Evolutionary conservation across 2,113 vertebrate species (phyloP), one percentile per base, ranked within the genome.

Genomic region (Xerus inauris): DNA sequence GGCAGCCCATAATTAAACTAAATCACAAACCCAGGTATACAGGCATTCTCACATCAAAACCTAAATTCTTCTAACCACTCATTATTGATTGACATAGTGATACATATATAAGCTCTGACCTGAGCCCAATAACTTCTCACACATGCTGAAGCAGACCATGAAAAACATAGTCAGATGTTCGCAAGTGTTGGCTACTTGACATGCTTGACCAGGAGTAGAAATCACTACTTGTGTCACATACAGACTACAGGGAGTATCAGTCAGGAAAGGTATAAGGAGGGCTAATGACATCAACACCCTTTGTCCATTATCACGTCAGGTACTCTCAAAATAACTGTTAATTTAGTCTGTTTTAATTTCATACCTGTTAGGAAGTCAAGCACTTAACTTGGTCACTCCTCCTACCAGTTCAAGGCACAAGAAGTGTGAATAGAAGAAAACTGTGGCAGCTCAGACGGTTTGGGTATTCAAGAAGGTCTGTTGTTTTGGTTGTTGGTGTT

Each of bases 51-150:
- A 76, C 32, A 65, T 51, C 20, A 89, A 51, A 82, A 30, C 14
- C 16, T 87, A 72, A 49, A 54, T 85, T 73, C 10, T 91, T 79
- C 24, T 82, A 38, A 71, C 28, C 89, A 42, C 72, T 75, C 30
- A 40, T 49, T 45, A 76, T 28, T 17, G 6, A 72, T 3, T 42
- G 42, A 14, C 12, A 40, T 30, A 57, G 28, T 77, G 6, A 45
- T 1, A 16, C 11, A 12, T 20, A 17, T 6, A 20, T 35, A 87
- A 69, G 22, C 10, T 76, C 16, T 81, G 24, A 73, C 4, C 17
- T 3, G 16, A n/a, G 20, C 4, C 8, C 4, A 84, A 2, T 19
- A 17, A 2, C 26, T 28, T 77, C 35, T 84, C 38, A 54, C 4
- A 85, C 30, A 54, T 1, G 59, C 22, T 32, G 35, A 51, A 84